Percentiles rank a stretch among this genome's conserved stretches.
Evolutionary conservation across 2,888 invertebrate genomes (phyloP).

Genomic region (Coelopa pilipes): DNA sequence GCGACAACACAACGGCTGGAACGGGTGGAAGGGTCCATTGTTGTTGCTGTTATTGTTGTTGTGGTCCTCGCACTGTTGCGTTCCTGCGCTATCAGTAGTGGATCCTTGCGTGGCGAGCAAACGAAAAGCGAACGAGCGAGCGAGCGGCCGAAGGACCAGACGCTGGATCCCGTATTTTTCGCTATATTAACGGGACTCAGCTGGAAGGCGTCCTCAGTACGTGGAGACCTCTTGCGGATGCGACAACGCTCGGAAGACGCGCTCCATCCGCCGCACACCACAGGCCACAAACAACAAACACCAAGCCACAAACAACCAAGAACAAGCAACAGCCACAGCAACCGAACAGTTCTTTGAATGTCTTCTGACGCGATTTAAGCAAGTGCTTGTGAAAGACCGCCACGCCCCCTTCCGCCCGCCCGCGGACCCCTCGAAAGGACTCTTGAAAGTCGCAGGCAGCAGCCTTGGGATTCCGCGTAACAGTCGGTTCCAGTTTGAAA

Average conservation of each 20-base stretch:
- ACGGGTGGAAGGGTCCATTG: not conserved
- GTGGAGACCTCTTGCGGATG: slow-evolving; percentile 53
- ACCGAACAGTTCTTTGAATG: no score
- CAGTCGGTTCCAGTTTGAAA: no score
- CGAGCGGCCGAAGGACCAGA: no score
- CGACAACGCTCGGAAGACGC: slow-evolving; percentile 45
- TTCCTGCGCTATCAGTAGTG: slow-evolving; percentile 26
- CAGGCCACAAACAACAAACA: not conserved
- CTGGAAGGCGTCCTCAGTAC: slow-evolving; percentile 53
- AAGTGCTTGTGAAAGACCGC: no score
- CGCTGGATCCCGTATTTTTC: slow-evolving; percentile 38
- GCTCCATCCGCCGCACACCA: not conserved
- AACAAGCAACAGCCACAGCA: no score
- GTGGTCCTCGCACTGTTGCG: slow-evolving; percentile 29
- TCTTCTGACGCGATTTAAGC: no score
- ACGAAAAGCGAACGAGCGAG: not conserved
- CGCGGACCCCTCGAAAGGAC: no score
- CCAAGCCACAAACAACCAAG: slow-evolving; percentile 29
- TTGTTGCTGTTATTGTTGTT: slow-evolving; percentile 2
- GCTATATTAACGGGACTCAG: slow-evolving; percentile 53
- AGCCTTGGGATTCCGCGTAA: no score
- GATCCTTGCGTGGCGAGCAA: slow-evolving; percentile 47
- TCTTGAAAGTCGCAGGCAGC: no score
- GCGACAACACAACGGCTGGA: not conserved
- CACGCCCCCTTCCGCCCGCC: no score